A percentile compares a stretch with the other conserved stretches of the same genome.
These are phyloP conservation scores for Hofmannophila pseudospretella DNA, from an alignment of 2,888 invertebrate genomes.

Conservation along the genomic window DNA sequence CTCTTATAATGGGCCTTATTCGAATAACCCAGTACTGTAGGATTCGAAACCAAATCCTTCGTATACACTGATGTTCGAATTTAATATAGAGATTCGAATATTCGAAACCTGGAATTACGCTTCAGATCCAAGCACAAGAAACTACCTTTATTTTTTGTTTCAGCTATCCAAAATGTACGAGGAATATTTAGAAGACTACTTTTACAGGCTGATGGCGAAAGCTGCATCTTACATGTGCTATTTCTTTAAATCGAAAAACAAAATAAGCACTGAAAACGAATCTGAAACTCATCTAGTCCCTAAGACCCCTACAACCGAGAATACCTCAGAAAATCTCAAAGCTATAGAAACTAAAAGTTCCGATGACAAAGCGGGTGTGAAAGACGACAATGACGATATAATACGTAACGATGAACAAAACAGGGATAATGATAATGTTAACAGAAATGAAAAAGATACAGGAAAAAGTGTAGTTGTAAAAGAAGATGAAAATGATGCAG, in stretches of 20 bases:
- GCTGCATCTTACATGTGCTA: conserved; percentile 46
- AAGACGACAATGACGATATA: not conserved
- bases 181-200: conserved; percentile 83
- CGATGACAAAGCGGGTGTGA: not conserved
- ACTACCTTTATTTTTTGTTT: conserved; percentile 37
- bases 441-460: conserved; percentile 9
- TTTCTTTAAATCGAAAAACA: conserved; percentile 35
- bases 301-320: conserved; percentile 7
- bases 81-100: too few relatives aligned
- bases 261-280: conserved; percentile 7
- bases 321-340: conserved; percentile 18
- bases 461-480: conserved; percentile 1
- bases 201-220: conserved; percentile 68
- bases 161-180: conserved; percentile 87
- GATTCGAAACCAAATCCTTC: too few relatives aligned
- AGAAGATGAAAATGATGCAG: conserved; percentile 10
- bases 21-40: too few relatives aligned
- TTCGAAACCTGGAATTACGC: too few relatives aligned
- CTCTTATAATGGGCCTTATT: too few relatives aligned
- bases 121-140: too few relatives aligned
- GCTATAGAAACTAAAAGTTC: conserved; percentile 16
- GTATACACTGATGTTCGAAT: too few relatives aligned
- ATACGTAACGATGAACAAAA: conserved; percentile 1
- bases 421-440: not conserved
- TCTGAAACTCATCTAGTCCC: conserved; percentile 18